Evolutionary conservation across 2,797 vertebrate species (phyloP), one percentile per base, ranked within the genome.

Genomic region (Micrastur ruficollis): DNA sequence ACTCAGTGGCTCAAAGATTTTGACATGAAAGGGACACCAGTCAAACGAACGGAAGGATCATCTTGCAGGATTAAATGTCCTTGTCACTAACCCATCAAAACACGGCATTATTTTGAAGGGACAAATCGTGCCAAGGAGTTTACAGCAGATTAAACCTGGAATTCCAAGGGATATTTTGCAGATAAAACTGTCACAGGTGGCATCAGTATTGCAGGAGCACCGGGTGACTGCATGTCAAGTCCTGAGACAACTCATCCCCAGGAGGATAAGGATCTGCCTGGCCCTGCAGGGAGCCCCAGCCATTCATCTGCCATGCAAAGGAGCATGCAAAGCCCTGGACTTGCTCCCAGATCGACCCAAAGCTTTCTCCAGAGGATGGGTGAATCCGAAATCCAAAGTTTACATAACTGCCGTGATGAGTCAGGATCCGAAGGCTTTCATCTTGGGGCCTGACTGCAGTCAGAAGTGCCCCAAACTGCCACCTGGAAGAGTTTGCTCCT

Each of bases 1-100:
- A 31, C 81, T 88, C 61, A 2, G 56, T 50, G 86, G 7, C 79
- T 92, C 1, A 1, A 65, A 63, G 89, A 72, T 79, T 91, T 78
- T 93, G 89, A 95, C 91, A 65, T 75, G 91, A 92, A 94, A 96
- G 75, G 68, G 91, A 86, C 89, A 81, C 89, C 89, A 89, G 95
- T 83, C 91, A 95, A 90, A 87, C 0, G n/a, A 74, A 63, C 0
- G 8, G 89, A 91, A 91, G 81, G 86, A 93, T 96, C 89, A 55
- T 87, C 74, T 70, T 8, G 46, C 83, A 74, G 93, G 87, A 96
- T 96, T 95, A 96, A 91, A 90, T 29, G 89, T 89, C 91, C 95
- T 93, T 93, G 95, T 95, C 95, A 72, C 53, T 29, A 32, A 16
- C 56, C 61, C 94, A 75, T 95, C 94, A 91, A 42, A 88, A 68